Evolutionary conservation across 2,113 vertebrate species (phyloP), one percentile per base, ranked within the genome.

Genomic region (Hypocryptadius cinnamomeus): DNA sequence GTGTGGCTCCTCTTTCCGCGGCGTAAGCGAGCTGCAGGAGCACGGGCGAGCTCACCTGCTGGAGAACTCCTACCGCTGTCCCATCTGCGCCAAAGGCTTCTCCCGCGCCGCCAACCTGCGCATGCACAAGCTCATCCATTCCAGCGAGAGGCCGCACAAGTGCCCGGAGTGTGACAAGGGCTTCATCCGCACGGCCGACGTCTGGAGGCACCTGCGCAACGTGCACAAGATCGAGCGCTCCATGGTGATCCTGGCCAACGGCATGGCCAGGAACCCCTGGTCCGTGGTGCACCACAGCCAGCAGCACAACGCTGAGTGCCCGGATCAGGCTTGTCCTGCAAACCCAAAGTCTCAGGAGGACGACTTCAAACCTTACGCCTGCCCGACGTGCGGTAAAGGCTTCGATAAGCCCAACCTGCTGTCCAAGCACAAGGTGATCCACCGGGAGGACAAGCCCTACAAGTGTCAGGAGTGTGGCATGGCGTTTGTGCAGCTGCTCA

Each of bases 401-500:
- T 96, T 97, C 0, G 69, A 83, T 16, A 96, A 96, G 65, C 57
- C 95, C 33, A 97, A 94, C 51, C 93, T 97, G 80, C 94, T 95
- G 59, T 96, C 92, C 76, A 97, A 97, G 74, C 93, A 96, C 88
- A 97, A 96, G 50, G 93, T 95, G 63, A 93, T 94, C 80, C 92
- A 97, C 40, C 51, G 63, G 11, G 51, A 95, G 20, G 93, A 96
- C 42, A 97, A 94, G 48, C 93, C 93, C 57, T 96, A 90, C n/a
- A 95, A 94, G 54, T 97, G 95, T 61, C 85, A 96, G 73, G 92
- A 97, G 15, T 95, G 95, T 14, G 92, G 92, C 44, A 94, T 94
- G 97, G 92, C 87, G 0, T 97, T 96, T 4, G 74, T 96, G 79
- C 95, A 96, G 48, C 79, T 95, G 70, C 74, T 94, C 39, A 86